Percentiles rank a stretch among this genome's conserved stretches.
Evolutionary conservation across 2,888 invertebrate species (phyloP).

Genomic region (Stenurella melanura): DNA sequence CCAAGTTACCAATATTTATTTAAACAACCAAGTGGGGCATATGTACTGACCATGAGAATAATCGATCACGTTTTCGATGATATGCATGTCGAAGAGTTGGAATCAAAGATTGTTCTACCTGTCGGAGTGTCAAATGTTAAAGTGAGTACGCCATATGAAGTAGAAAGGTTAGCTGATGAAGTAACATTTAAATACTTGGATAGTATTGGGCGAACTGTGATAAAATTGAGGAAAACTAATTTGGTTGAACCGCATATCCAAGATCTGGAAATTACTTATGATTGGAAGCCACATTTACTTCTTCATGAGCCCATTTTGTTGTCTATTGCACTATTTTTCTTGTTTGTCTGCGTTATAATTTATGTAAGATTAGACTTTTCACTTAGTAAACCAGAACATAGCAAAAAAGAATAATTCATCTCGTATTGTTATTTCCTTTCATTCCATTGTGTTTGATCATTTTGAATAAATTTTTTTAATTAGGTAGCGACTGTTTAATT

Average conservation of each 20-base stretch:
- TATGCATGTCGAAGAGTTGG: conserved; percentile 93
- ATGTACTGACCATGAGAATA: conserved; percentile 93
- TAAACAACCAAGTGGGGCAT: conserved; percentile 83
- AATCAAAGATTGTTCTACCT: conserved; percentile 93
- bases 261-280: conserved; percentile 92
- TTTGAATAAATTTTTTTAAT: conserved; percentile 25
- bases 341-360: conserved; percentile 94
- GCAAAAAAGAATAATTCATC: conserved; percentile 74
- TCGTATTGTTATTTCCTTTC: conserved; percentile 11
- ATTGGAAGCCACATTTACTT: conserved; percentile 89
- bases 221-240: conserved; percentile 87
- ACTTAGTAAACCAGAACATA: conserved; percentile 76
- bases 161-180: conserved; percentile 83
- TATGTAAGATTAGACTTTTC: conserved; percentile 98
- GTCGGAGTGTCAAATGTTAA: conserved; percentile 92
- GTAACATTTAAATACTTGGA: conserved; percentile 96
- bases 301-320: conserved; percentile 95
- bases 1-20: conserved; percentile 97
- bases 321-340: conserved; percentile 88
- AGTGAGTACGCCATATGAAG: conserved; percentile 87
- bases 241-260: conserved; percentile 97
- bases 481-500: neutral
- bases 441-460: conserved; percentile 32
- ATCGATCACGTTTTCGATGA: conserved; percentile 98
- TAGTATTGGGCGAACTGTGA: conserved; percentile 91